A percentile compares a stretch with the other conserved stretches of the same genome.
phyloP scores from a whole-genome alignment of 1,140 invertebrate species.

The Drosophila oshimai region DNA sequence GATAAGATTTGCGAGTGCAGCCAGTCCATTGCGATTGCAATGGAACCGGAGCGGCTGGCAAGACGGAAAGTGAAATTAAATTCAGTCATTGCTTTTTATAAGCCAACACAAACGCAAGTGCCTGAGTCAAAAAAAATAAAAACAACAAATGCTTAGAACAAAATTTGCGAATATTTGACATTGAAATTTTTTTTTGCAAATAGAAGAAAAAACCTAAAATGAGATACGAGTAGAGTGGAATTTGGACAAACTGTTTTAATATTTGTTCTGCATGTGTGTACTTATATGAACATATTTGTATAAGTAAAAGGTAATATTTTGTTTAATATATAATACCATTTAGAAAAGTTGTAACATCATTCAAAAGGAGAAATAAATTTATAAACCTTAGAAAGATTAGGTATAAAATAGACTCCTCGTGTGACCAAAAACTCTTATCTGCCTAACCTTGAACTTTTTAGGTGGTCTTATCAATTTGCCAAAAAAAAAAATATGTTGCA shows the following conservation, averaged over 20 bases:
- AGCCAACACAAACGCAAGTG: neutral
- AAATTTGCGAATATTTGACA: conserved; percentile 60
- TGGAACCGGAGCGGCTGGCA: neutral
- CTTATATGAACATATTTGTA: too few relatives aligned
- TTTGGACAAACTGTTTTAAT: conserved; percentile 64
- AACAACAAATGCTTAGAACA: conserved; percentile 15
- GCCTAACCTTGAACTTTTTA: conserved; percentile 25
- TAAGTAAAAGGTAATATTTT: neutral
- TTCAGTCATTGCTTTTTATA: conserved; percentile 64
- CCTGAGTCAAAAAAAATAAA: neutral
- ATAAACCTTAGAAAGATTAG: neutral
- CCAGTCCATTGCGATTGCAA: conserved; percentile 43
- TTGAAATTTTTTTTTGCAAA: conserved; percentile 55
- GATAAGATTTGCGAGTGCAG: conserved; percentile 72
- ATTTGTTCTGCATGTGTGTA: conserved; percentile 35
- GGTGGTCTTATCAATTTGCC: conserved; percentile 16
- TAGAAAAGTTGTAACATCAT: neutral
- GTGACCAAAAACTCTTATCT: neutral
- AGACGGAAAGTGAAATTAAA: conserved; percentile 37
- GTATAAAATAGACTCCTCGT: neutral
- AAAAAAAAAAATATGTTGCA: conserved; percentile 4
- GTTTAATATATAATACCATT: neutral
- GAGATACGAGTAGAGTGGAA: conserved; percentile 42
- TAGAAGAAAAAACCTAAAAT: neutral
- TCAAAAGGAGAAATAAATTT: too few relatives aligned